Base-by-base conservation (phyloP, 2,888 invertebrate genomes). In the Blera fallax region DNA sequence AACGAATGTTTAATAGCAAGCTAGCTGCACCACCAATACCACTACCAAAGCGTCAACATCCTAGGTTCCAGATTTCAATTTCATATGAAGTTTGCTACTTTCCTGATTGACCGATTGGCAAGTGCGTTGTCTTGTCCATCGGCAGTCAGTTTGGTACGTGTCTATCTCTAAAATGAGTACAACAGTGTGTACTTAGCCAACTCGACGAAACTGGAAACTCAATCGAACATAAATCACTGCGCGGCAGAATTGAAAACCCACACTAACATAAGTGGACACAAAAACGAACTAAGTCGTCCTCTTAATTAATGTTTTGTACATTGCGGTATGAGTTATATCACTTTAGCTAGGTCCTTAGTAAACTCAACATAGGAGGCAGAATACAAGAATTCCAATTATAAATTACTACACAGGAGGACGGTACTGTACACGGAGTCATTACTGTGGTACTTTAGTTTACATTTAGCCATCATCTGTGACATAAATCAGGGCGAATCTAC, bases 401-500 rank as follows among this genome's bases (percentile, higher is more conserved):
- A 50, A 60, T 52, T 58, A 58, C 21, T 43, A 24, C 52, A 64
- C 45, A 1, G 21, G 40, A 58, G 14, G 73, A 48, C 52, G 50
- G 48, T 79, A 56, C 67, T 50, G 73, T 56, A 67, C 67, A 45
- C 43, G 18, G 64, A 56, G n/a, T 54, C 14, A 81, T 85, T 85
- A 85, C 24, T 43, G 65, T 64, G 72, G 74, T 81, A 85, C 81
- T 85, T 84, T 81, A 50, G 76, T 72, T 70, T 81, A 72, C 81
- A 85, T 85, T 85, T 67, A 69, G 40, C 81, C 70, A 65, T 60
- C 84, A 81, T 76, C 78, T 70, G 76, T 81, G 81, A 76, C 85
- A 85, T 85, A 80, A 85, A 85, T 85, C 85, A 85, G 81, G 85
- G 64, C 85, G 76, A 85, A 85, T 85, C 85, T 54, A 76, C 43